These are phyloP conservation scores for Caranx ignobilis DNA, from an alignment of 2,113 vertebrate species.

Conservation along the genomic window DNA sequence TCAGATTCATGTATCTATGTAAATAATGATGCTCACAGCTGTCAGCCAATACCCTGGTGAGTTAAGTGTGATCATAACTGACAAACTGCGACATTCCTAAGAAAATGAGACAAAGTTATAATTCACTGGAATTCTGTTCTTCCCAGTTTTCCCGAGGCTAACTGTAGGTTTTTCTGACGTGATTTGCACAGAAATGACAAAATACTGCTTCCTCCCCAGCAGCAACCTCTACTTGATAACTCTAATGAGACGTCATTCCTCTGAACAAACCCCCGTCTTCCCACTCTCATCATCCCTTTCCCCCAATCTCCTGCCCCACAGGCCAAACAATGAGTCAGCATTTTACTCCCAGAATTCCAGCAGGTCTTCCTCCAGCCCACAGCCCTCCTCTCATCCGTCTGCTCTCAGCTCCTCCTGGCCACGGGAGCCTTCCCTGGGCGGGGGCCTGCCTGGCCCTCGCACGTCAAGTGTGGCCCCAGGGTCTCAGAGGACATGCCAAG, in stretches of 20 bases:
- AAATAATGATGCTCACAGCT: slow-evolving; percentile 1
- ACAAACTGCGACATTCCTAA: neutral
- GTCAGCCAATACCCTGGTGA: neutral
- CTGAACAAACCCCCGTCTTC: slow-evolving; percentile 1
- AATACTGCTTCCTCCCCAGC: neutral
- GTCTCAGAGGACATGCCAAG: slow-evolving; percentile 86
- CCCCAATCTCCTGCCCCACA: slow-evolving; percentile 28
- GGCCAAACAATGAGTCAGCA: slow-evolving; percentile 70
- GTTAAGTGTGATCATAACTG: neutral
- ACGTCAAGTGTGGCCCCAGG: slow-evolving; percentile 83
- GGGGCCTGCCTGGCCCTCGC: slow-evolving; percentile 78
- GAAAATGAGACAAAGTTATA: neutral
- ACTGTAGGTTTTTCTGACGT: neutral
- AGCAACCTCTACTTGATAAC: neutral
- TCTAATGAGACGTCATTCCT: slow-evolving; percentile 21
- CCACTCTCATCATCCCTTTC: slow-evolving; percentile 17
- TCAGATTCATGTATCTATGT: neutral
- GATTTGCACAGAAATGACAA: neutral
- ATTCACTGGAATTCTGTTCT: neutral
- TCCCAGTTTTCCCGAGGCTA: neutral
- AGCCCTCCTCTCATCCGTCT: slow-evolving; percentile 65
- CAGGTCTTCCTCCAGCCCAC: slow-evolving; percentile 63
- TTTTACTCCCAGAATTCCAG: slow-evolving; percentile 68
- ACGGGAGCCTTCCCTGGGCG: slow-evolving; percentile 71
- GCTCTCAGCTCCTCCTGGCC: slow-evolving; percentile 71